Conservation (phyloP, 2,888 invertebrate species). For the Anagyrus pseudococci region DNA sequence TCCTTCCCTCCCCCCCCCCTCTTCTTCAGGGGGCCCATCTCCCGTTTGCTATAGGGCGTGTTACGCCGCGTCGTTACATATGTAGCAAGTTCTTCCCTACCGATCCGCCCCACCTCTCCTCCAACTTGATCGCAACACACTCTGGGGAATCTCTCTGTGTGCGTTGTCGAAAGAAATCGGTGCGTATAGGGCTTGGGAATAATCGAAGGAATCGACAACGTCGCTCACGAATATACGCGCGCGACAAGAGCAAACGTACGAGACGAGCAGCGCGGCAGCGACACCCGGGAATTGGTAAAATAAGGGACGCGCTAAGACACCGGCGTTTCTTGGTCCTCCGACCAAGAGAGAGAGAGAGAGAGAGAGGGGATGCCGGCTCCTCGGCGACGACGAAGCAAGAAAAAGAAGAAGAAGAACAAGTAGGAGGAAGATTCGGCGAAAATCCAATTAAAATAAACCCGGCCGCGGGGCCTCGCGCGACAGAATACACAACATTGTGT, state of each 20-base stretch:
- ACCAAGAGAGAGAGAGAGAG: too few species aligned
- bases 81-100: constrained; percentile 19
- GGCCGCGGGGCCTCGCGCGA: constrained; percentile 44
- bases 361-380: too few species aligned
- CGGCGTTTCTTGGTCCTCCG: too few species aligned
- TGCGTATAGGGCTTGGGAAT: background rate
- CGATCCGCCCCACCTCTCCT: background rate
- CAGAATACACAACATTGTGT: too few species aligned
- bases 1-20: background rate
- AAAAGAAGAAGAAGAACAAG: constrained; percentile 37
- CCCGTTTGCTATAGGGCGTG: constrained; percentile 4
- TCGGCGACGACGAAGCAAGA: constrained; percentile 1
- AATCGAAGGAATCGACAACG: background rate
- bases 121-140: background rate
- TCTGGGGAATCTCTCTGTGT: too few species aligned
- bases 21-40: too few species aligned
- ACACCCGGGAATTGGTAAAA: background rate
- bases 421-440: constrained; percentile 58
- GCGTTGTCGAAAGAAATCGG: background rate
- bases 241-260: constrained; percentile 33
- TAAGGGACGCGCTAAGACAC: too few species aligned
- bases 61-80: constrained; percentile 34
- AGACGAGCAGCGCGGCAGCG: constrained; percentile 13
- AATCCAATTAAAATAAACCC: constrained; percentile 62
- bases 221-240: constrained; percentile 35